Base-by-base conservation (phyloP, 1,140 invertebrate species). In the Rhagoletis pomonella region DNA sequence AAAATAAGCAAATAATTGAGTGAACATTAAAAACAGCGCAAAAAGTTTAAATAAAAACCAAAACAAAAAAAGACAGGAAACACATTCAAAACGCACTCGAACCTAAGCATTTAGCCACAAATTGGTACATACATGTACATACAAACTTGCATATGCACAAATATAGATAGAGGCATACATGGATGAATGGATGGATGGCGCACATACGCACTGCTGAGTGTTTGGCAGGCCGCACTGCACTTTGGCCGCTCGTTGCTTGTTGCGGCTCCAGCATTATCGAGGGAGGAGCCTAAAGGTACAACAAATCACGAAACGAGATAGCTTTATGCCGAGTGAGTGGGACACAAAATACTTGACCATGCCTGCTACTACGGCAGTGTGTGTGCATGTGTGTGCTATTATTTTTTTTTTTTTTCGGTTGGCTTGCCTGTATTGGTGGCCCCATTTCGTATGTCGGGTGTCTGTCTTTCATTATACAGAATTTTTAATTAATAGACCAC, bases 201-300 rank as follows among this genome's bases (percentile, higher is more conserved):
- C 60, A 62, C 60, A 62, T n/a, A 62, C 60, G 12, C n/a, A 62
- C 50, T 1, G 5, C 9, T 14, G n/a, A 17, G 60, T 62, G 60
- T 62, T 4, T 62, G 60, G 4, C n/a, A n/a, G n/a, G 12, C 12
- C n/a, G 60, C 60, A 62, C n/a, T 62, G 60, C 60, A 62, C n/a
- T 62, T 62, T 81, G 73, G 7, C 73, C 73, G 73, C 29, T 81
- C 47, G 42, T 44, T 39, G 64, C 12, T 12, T 12, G 39, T 12
- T 14, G 69, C 44, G 73, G 47, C 47, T 17, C 47, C n/a, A 81
- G 44, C 73, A 81, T 29, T 29, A 29, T 81, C 47, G 73, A 81
- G 73, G 73, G 73, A 81, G 73, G 73, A 81, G 73, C 73, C 73
- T 81, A 81, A 81, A 81, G 73, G 73, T 81, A 81, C 73, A 55